Base-by-base conservation (phyloP, 1,140 invertebrate species). In the Anthonomus grandis region DNA sequence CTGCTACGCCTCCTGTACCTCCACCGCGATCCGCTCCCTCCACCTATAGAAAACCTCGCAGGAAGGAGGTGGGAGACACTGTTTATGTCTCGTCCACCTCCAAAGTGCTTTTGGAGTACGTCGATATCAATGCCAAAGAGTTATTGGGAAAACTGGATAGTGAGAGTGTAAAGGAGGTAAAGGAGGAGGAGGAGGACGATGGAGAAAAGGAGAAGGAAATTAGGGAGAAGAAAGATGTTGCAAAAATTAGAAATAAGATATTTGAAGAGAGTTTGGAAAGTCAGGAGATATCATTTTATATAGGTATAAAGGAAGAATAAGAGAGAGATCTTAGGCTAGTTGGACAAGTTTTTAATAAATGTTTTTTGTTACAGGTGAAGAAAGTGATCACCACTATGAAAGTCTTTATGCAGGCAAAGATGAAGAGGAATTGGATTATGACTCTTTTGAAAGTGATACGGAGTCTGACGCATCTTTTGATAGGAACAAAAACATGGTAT, bases 381-480 rank as follows among this genome's bases (percentile, higher is more conserved):
- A 59, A 27, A 39, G n/a, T 23, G 36, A 41, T 46, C 57, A 52
- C 31, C 41, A 59, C 25, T 57, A 57, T 19, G 55, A 57, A 22
- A 57, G 45, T 24, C 37, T 59, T 21, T 31, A 59, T 19, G 47
- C 31, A 12, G 45, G 21, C 25, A 50, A 63, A 18, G 51, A 63
- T 22, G 49, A 67, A 19, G 59, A 66, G 44, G 63, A 76, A 18
- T 81, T 81, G 48, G 80, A 82, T 64, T 81, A 78, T 61, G 82
- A 84, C 63, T 83, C 81, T 18, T 84, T 84, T 60, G 82, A 83
- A 58, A 82, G 80, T 54, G 82, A 83, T 47, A 75, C 76, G 37
- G 82, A 83, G 48, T 70, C 73, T 0, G 80, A 81, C 39, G 12
- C 15, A 12, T 57, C 55, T 4, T 23, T 36, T 9, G 37, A 57